These are phyloP conservation scores for Eupithecia pulchellata DNA, from an alignment of 2,888 invertebrate species.

Conservation along the genomic window DNA sequence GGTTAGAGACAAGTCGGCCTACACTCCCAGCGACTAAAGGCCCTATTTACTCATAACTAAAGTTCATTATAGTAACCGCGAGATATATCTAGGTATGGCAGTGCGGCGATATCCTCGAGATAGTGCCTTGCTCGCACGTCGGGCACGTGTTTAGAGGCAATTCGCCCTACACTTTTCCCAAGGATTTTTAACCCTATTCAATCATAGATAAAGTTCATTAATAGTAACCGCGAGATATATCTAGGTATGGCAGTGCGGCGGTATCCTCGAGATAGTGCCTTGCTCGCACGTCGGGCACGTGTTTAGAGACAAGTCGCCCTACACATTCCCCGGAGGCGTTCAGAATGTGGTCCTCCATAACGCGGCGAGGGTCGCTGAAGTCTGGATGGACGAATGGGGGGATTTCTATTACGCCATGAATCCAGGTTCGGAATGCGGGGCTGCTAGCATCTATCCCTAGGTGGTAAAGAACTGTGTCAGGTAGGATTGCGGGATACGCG, in stretches of 20 bases:
- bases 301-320: slow-evolving; percentile 98
- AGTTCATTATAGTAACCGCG: background rate
- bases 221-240: slow-evolving; percentile 4
- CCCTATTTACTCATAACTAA: background rate
- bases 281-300: slow-evolving; percentile 99
- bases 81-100: slow-evolving; percentile 91
- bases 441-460: slow-evolving; percentile 55
- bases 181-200: background rate
- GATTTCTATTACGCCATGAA: slow-evolving; percentile 99
- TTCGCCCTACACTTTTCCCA: slow-evolving; percentile 98
- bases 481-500: background rate
- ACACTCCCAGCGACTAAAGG: background rate
- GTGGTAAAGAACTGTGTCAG: slow-evolving; percentile 9
- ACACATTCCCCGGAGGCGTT: slow-evolving; percentile 99
- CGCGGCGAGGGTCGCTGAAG: slow-evolving; percentile 98
- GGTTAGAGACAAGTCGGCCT: background rate
- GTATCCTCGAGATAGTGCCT: slow-evolving; percentile 96
- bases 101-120: slow-evolving; percentile 97
- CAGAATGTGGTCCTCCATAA: slow-evolving; percentile 99
- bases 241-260: slow-evolving; percentile 98
- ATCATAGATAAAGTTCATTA: background rate
- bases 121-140: slow-evolving; percentile 97
- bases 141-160: slow-evolving; percentile 99
- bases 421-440: slow-evolving; percentile 89
- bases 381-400: slow-evolving; percentile 99